phyloP scores from a whole-genome alignment of 1,140 invertebrate genomes.

The Physella acuta region DNA sequence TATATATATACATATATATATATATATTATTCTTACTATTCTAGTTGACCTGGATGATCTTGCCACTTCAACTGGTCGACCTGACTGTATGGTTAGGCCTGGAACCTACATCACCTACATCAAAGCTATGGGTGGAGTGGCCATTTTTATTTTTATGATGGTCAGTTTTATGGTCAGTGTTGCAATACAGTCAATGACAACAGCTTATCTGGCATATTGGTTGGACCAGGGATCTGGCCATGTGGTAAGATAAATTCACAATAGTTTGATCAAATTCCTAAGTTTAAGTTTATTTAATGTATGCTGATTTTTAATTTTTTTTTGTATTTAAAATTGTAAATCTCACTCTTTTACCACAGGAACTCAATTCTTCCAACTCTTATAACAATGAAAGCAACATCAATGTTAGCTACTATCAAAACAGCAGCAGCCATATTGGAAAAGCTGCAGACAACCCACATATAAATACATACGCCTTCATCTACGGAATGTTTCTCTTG shows the following conservation, averaged over 20 bases:
- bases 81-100: conserved; percentile 59
- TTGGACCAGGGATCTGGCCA: conserved; percentile 62
- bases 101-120: conserved; percentile 66
- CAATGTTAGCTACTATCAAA: too few relatives aligned
- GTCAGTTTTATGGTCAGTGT: conserved; percentile 67
- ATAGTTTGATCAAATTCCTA: too few relatives aligned
- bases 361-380: too few relatives aligned
- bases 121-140: conserved; percentile 66
- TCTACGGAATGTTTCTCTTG: conserved; percentile 63
- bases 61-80: conserved; percentile 60
- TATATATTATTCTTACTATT: conserved; percentile 4
- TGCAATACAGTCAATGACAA: conserved; percentile 66
- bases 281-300: too few relatives aligned
- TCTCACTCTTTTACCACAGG: too few relatives aligned
- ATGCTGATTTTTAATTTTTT: too few relatives aligned
- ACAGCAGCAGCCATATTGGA: neutral
- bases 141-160: conserved; percentile 63
- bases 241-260: conserved; percentile 42
- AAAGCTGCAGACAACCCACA: conserved; percentile 64
- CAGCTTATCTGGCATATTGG: conserved; percentile 74
- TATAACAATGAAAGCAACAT: too few relatives aligned
- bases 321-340: too few relatives aligned
- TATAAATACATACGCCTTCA: conserved; percentile 59
- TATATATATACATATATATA: too few relatives aligned
- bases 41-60: conserved; percentile 47